These are phyloP conservation scores for Odontothrips loti DNA, from an alignment of 2,888 invertebrate species.

Conservation along the genomic window DNA sequence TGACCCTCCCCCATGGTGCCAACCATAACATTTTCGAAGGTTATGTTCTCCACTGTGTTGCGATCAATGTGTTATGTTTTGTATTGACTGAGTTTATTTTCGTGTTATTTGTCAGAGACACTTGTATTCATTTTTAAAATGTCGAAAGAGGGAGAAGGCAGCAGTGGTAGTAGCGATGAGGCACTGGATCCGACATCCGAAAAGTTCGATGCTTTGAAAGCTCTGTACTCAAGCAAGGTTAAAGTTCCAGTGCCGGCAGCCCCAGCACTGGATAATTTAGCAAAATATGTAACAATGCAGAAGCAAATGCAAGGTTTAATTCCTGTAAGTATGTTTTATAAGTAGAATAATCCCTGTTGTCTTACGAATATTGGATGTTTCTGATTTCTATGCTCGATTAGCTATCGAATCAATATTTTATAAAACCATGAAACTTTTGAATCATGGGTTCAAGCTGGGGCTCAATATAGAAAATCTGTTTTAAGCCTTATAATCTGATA, in stretches of 20 bases:
- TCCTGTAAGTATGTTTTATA: neutral
- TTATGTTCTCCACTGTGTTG: neutral
- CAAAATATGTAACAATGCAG: constrained; percentile 52
- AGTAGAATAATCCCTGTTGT: too few species aligned
- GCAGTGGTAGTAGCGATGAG: constrained; percentile 43
- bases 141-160: constrained; percentile 31
- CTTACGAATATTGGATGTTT: too few species aligned
- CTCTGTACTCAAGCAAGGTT: constrained; percentile 57
- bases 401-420: neutral
- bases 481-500: too few species aligned
- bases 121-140: constrained; percentile 29
- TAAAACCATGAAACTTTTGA: neutral
- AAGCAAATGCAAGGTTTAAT: constrained; percentile 27
- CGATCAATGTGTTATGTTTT: neutral
- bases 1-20: too few species aligned
- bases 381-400: too few species aligned
- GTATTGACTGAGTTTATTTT: too few species aligned
- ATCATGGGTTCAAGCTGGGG: neutral
- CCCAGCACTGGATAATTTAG: constrained; percentile 63
- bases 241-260: constrained; percentile 56
- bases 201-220: constrained; percentile 65
- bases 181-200: constrained; percentile 49
- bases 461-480: too few species aligned
- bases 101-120: too few species aligned
- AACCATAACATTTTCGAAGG: neutral